Conservation (phyloP, 2,888 invertebrate species). For the Archips xylosteana region DNA sequence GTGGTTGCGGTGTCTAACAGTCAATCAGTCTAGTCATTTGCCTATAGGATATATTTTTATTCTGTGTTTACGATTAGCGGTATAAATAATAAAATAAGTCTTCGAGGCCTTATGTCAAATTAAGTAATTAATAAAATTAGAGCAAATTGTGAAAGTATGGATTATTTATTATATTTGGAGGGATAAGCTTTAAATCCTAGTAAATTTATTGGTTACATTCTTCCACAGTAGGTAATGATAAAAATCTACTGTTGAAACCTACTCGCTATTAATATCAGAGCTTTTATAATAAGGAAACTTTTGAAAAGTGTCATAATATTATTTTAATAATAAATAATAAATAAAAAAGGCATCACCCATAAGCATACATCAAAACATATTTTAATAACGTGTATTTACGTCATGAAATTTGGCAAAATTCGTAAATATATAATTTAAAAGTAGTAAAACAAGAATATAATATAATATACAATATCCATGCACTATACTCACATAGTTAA, state of each 20-base stretch:
- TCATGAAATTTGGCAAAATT: background rate
- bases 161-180: background rate
- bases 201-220: background rate
- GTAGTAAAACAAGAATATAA: background rate
- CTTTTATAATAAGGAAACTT: no score
- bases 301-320: no score
- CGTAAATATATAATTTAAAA: background rate
- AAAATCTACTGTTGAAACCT: background rate
- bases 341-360: no score
- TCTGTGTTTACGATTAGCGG: no score
- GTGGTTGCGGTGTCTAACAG: no score
- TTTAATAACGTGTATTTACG: background rate
- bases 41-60: no score
- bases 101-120: background rate
- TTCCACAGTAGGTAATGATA: background rate
- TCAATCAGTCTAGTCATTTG: no score
- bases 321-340: no score
- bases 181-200: background rate
- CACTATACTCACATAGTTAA: constrained; percentile 23
- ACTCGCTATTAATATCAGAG: background rate
- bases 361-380: no score
- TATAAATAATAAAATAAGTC: background rate
- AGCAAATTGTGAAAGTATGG: background rate
- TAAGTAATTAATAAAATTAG: background rate
- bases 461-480: constrained; percentile 1